phyloP scores from a whole-genome alignment of 2,797 vertebrate genomes.

The Pseudomugil gertrudae region DNA sequence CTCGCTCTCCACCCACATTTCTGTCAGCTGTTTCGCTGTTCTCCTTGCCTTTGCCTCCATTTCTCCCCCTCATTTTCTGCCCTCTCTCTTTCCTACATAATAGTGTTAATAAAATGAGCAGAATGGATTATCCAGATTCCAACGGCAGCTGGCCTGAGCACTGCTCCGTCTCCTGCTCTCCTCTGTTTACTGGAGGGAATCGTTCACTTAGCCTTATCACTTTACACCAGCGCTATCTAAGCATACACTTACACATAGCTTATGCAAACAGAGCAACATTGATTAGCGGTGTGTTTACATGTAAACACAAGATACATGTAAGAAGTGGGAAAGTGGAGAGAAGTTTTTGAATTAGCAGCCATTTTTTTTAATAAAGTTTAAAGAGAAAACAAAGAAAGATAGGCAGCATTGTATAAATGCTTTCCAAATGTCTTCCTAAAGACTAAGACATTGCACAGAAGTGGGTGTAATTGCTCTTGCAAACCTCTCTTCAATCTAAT shows the following conservation, averaged over 20 bases:
- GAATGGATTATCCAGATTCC: slow-evolving; percentile 76
- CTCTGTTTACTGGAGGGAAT: slow-evolving; percentile 68
- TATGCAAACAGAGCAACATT: slow-evolving; percentile 37
- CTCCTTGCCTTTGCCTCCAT: slow-evolving; percentile 15
- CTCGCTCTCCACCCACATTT: slow-evolving; percentile 20
- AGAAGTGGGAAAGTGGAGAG: slow-evolving; percentile 38
- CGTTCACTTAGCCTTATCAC: slow-evolving; percentile 73
- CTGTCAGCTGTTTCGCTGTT: slow-evolving; percentile 23
- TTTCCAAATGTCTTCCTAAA: slow-evolving; percentile 42
- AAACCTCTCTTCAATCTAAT: slow-evolving; percentile 65
- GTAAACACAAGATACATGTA: slow-evolving; percentile 31
- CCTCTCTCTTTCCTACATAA: slow-evolving; percentile 54
- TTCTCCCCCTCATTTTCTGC: not conserved
- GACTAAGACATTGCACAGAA: slow-evolving; percentile 28
- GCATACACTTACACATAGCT: slow-evolving; percentile 32
- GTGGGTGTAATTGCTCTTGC: slow-evolving; percentile 58
- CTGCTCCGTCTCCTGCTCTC: slow-evolving; percentile 52
- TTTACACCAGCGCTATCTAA: slow-evolving; percentile 55
- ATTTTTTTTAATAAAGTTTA: not conserved
- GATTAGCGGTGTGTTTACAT: slow-evolving; percentile 50
- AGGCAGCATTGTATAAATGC: slow-evolving; percentile 32
- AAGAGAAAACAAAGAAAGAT: slow-evolving; percentile 12
- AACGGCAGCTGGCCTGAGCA: slow-evolving; percentile 65
- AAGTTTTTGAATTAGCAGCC: not conserved
- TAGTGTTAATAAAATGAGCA: slow-evolving; percentile 71